phyloP scores from a whole-genome alignment of 2,888 invertebrate genomes.

The Lepidochrysops patricia region DNA sequence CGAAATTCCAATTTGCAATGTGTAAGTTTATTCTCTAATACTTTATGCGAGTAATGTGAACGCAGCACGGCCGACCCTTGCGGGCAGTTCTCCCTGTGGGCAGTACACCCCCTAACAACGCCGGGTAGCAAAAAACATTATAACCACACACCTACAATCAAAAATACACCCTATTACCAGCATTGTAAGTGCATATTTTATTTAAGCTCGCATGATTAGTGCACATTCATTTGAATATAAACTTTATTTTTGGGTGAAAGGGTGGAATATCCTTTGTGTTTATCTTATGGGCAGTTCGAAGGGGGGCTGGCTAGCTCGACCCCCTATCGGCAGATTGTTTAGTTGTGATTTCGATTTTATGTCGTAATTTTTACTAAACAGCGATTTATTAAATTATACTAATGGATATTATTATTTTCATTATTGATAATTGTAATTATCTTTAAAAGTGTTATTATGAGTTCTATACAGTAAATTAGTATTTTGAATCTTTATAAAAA shows the following conservation, averaged over 20 bases:
- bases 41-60: background rate
- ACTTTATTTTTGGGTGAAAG: background rate
- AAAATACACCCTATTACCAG: conserved; percentile 32
- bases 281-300: background rate
- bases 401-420: background rate
- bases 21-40: too few relatives aligned
- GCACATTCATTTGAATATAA: background rate
- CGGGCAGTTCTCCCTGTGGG: conserved; percentile 71
- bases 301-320: conserved; percentile 8
- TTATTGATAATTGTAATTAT: background rate
- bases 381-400: background rate
- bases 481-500: too few relatives aligned
- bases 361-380: background rate
- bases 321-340: conserved; percentile 5
- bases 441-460: too few relatives aligned
- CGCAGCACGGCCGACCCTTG: conserved; percentile 37
- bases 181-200: background rate
- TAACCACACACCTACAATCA: conserved; percentile 32
- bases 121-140: conserved; percentile 51
- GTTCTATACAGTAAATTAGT: too few relatives aligned
- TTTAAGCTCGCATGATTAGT: background rate
- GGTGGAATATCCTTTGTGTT: background rate
- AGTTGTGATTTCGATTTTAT: conserved; percentile 10
- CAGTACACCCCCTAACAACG: conserved; percentile 65
- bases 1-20: too few relatives aligned